Evolutionary conservation across 2,888 invertebrate species (phyloP).

Genomic region (Cheilosia urbana): DNA sequence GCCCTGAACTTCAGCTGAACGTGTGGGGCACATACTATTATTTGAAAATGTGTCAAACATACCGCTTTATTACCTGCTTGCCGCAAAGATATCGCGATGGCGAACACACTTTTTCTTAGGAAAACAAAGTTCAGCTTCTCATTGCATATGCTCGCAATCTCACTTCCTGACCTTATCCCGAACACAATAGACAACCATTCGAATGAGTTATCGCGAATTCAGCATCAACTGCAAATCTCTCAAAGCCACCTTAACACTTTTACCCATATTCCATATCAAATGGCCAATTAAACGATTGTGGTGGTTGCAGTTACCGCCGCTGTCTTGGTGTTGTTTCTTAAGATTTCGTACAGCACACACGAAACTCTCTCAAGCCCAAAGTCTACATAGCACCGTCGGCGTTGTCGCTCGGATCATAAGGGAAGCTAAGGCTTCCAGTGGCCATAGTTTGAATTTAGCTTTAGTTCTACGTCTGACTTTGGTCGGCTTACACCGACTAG

Average conservation of each 20-base stretch:
- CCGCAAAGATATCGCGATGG: not conserved
- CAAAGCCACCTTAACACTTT: slow-evolving; percentile 32
- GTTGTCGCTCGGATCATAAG: slow-evolving; percentile 4
- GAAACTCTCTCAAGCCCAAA: not conserved
- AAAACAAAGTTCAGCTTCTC: slow-evolving; percentile 34
- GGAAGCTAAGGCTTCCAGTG: slow-evolving; percentile 58
- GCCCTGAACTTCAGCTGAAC: slow-evolving; percentile 6
- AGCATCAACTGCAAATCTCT: slow-evolving; percentile 25
- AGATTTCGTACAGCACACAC: slow-evolving; percentile 16
- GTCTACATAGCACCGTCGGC: slow-evolving; percentile 12
- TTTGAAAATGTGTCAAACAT: not conserved
- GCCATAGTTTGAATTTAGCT: slow-evolving; percentile 38
- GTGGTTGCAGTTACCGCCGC: slow-evolving; percentile 1
- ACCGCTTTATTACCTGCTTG: slow-evolving; percentile 19
- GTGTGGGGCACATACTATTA: not conserved
- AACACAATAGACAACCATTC: slow-evolving; percentile 33
- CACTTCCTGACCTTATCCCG: slow-evolving; percentile 58
- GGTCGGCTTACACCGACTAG: slow-evolving; percentile 56
- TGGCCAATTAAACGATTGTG: slow-evolving; percentile 1
- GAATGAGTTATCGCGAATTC: slow-evolving; percentile 24
- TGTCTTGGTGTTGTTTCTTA: slow-evolving; percentile 19
- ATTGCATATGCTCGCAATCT: slow-evolving; percentile 27
- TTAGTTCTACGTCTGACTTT: slow-evolving; percentile 71
- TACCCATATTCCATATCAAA: slow-evolving; percentile 33
- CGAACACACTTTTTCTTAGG: not conserved